Evolutionary conservation across 1,140 invertebrate genomes (phyloP).

Genomic region (Galleria mellonella): DNA sequence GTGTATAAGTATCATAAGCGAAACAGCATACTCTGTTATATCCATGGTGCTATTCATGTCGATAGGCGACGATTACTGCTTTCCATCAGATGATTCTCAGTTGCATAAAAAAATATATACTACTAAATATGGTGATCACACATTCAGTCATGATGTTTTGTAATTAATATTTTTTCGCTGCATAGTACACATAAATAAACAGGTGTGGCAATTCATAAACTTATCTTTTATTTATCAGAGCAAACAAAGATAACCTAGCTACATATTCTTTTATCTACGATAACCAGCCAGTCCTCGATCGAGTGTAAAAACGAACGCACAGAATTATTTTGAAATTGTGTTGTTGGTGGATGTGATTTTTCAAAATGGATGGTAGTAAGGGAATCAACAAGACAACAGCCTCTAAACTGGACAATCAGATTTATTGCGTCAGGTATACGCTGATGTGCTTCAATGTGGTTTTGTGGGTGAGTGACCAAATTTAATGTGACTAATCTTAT

Average conservation of each 20-base stretch:
- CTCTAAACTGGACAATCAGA: constrained; percentile 77
- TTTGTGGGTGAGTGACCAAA: constrained; percentile 76
- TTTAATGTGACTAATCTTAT: constrained; percentile 4
- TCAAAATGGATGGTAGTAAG: constrained; percentile 54
- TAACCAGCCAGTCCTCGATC: constrained; percentile 48
- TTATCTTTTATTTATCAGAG: constrained; percentile 56
- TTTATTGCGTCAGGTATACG: constrained; percentile 81
- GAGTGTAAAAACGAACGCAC: constrained; percentile 30
- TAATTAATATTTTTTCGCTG: too few relatives aligned
- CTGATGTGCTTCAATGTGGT: constrained; percentile 82
- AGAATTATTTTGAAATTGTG: not conserved
- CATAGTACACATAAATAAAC: constrained; percentile 8
- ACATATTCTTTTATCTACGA: constrained; percentile 47
- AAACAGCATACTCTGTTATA: too few relatives aligned
- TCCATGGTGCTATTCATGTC: too few relatives aligned
- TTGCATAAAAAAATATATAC: too few relatives aligned
- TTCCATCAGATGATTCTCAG: too few relatives aligned
- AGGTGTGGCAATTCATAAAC: constrained; percentile 59
- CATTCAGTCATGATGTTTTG: too few relatives aligned
- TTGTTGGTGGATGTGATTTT: constrained; percentile 21
- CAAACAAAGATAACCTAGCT: constrained; percentile 68
- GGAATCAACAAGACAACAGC: constrained; percentile 60
- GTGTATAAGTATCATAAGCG: too few relatives aligned
- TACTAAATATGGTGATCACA: too few relatives aligned
- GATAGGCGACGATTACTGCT: too few relatives aligned